Base-by-base conservation (phyloP, 2,888 invertebrate genomes). In the Amiota minor region DNA sequence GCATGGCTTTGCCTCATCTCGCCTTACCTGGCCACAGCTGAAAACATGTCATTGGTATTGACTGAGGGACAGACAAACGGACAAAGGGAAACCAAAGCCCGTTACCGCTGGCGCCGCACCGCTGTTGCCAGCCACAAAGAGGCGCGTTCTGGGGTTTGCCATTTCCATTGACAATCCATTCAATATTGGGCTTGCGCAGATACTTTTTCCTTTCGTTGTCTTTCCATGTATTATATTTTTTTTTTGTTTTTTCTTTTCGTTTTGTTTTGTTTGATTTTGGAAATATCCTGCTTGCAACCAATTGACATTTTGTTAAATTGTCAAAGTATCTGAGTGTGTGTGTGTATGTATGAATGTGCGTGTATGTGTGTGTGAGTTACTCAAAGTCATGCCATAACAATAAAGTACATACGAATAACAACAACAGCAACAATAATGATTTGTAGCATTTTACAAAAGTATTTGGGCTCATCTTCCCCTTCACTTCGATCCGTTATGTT, bases 381-480 rank as follows among this genome's bases (percentile, higher is more conserved):
- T 20, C 18, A 59, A 59, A 59, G 72, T 23, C 56, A 50, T 9
- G 46, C 50, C 18, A n/a, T 18, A 61, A 35, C 70, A 69, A 67
- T 67, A 50, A 72, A 61, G 77, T 75, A 82, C 73, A 77, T 45
- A 77, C 72, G 75, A 71, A 79, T 76, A 76, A 77, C 77, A 78
- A 76, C 79, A 65, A 46, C 35, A 18, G 35, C 35, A 35, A 49
- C 18, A 20, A 61, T 62, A 82, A 84, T 85, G 86, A 85, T 85
- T 85, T 85, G 86, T 85, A 80, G 84, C 79, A 82, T 84, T 84
- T 79, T 80, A 81, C 79, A 79, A 84, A 82, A 83, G 79, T 79
- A 83, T 82, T 20, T 11, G 79, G 83, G 83, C 80, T 77, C 77
- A 71, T 70, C 45, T 47, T 16, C 67, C 49, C 49, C 18, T 20